These are phyloP conservation scores for Cheilinus undulatus DNA, from an alignment of 2,113 vertebrate species.

Conservation along the genomic window DNA sequence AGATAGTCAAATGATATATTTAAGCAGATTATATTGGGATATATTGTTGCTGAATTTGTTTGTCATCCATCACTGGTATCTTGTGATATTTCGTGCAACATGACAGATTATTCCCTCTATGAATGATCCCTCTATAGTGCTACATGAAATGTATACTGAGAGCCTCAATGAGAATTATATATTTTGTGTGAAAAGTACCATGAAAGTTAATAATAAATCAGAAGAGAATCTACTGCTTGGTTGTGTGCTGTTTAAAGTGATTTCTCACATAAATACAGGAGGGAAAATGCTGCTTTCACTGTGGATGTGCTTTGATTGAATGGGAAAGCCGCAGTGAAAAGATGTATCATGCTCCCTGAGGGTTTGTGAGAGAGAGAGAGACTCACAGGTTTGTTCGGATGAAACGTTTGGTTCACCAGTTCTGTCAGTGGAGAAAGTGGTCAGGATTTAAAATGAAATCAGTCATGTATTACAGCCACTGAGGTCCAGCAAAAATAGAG, in stretches of 20 bases:
- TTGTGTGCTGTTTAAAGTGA: slow-evolving; percentile 42
- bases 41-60: slow-evolving; percentile 62
- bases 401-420: slow-evolving; percentile 63
- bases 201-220: slow-evolving; percentile 79
- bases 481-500: slow-evolving; percentile 28
- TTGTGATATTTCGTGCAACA: slow-evolving; percentile 79
- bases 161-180: slow-evolving; percentile 76
- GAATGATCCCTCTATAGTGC: slow-evolving; percentile 64
- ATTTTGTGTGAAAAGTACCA: slow-evolving; percentile 81
- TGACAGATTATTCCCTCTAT: slow-evolving; percentile 63
- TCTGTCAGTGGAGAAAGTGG: slow-evolving; percentile 51
- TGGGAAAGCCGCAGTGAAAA: slow-evolving; percentile 50
- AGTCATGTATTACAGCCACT: slow-evolving; percentile 51
- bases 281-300: slow-evolving; percentile 11
- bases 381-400: slow-evolving; percentile 57
- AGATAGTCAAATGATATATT: slow-evolving; percentile 56
- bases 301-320: slow-evolving; percentile 46
- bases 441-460: slow-evolving; percentile 64
- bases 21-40: slow-evolving; percentile 56
- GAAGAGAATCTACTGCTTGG: slow-evolving; percentile 50
- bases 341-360: slow-evolving; percentile 43
- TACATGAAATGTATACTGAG: slow-evolving; percentile 69
- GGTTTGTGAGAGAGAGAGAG: slow-evolving; percentile 54
- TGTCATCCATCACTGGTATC: slow-evolving; percentile 59
- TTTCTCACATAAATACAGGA: slow-evolving; percentile 16